Conservation (phyloP, 2,113 vertebrate genomes). For the Bujurquina vittata region DNA sequence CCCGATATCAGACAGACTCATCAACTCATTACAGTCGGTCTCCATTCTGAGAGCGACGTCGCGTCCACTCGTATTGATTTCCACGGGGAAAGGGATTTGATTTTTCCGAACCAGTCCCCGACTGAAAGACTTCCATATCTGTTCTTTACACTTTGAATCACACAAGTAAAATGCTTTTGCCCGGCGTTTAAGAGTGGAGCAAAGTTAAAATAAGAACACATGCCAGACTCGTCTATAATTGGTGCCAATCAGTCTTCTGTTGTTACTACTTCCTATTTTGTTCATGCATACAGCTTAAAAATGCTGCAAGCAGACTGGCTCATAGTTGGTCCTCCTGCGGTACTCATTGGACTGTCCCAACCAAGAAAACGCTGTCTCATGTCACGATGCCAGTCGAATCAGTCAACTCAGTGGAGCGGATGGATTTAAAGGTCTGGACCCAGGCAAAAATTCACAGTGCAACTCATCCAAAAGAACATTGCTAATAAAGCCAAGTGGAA, state of each 20-base stretch:
- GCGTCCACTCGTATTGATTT: not conserved
- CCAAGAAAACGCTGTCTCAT: not conserved
- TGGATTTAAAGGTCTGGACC: slow-evolving; percentile 5
- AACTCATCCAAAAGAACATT: slow-evolving; percentile 22
- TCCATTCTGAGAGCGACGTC: not conserved
- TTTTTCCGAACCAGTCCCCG: not conserved
- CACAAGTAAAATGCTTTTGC: no score
- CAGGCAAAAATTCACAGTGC: not conserved
- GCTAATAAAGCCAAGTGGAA: slow-evolving; percentile 9
- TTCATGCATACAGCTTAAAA: not conserved
- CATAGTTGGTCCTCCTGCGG: not conserved
- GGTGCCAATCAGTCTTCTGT: not conserved
- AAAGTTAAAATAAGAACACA: not conserved
- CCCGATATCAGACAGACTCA: not conserved
- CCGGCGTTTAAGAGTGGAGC: not conserved
- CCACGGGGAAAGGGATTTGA: not conserved
- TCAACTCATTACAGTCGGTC: not conserved
- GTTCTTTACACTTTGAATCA: not conserved
- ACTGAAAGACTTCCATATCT: not conserved
- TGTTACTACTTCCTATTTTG: not conserved
- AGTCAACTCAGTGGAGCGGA: not conserved
- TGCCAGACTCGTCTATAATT: not conserved
- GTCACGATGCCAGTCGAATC: not conserved
- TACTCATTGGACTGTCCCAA: not conserved
- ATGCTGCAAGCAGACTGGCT: not conserved